Evolutionary conservation across 2,113 vertebrate genomes (phyloP).

Genomic region (Oenanthe melanoleuca): DNA sequence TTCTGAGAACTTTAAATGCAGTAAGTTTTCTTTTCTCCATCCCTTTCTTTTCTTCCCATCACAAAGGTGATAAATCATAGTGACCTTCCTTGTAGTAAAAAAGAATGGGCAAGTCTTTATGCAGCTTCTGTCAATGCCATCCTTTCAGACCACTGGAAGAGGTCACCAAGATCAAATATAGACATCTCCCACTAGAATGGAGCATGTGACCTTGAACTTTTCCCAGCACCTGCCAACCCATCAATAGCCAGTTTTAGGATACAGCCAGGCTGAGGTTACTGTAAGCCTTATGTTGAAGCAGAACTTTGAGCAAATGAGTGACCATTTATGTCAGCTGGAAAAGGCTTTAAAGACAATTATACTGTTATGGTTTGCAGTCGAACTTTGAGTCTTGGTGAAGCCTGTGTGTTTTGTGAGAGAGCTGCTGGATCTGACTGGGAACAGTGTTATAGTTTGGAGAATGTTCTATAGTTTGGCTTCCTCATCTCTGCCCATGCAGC

Average conservation of each 20-base stretch:
- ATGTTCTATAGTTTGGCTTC: background rate
- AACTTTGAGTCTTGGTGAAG: background rate
- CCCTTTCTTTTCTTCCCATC: conserved; percentile 8
- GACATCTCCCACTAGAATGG: conserved; percentile 32
- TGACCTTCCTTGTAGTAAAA: conserved; percentile 37
- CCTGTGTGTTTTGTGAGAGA: background rate
- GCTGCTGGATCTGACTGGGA: background rate
- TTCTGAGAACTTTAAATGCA: background rate
- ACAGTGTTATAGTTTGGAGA: background rate
- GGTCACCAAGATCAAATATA: conserved; percentile 56
- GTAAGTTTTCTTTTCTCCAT: conserved; percentile 4
- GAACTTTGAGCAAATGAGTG: conserved; percentile 20
- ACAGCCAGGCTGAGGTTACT: background rate
- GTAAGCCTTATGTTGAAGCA: background rate
- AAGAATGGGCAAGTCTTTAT: conserved; percentile 47
- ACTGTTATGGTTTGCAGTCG: background rate
- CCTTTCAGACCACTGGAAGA: conserved; percentile 37
- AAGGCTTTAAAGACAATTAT: conserved; percentile 6
- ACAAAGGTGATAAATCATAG: conserved; percentile 24
- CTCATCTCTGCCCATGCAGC: background rate
- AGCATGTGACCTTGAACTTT: conserved; percentile 37
- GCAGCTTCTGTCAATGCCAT: conserved; percentile 49
- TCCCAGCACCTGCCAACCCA: conserved; percentile 29
- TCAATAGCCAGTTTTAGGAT: conserved; percentile 47
- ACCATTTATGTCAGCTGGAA: conserved; percentile 19